phyloP scores from a whole-genome alignment of 2,888 invertebrate genomes.

The Brachyopa scutellaris region DNA sequence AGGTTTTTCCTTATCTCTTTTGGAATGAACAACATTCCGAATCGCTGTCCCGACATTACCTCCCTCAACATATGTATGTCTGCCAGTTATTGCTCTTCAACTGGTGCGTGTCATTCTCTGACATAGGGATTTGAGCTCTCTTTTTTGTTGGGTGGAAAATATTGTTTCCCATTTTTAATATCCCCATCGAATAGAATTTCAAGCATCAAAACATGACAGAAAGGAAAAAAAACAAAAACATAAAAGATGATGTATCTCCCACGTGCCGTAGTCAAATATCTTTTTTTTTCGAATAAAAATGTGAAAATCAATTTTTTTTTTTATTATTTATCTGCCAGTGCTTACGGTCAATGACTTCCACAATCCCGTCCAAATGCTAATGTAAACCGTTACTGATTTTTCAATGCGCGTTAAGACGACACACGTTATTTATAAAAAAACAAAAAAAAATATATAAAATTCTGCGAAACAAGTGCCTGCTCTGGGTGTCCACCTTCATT shows the following conservation, averaged over 20 bases:
- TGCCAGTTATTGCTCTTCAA: conserved; percentile 29
- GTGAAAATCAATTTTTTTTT: conserved; percentile 16
- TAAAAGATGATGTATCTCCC: too few relatives aligned
- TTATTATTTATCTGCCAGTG: neutral
- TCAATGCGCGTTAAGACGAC: neutral
- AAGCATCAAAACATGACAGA: neutral
- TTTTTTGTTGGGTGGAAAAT: neutral
- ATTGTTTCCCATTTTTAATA: neutral
- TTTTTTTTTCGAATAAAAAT: conserved; percentile 9
- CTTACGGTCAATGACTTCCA: conserved; percentile 25
- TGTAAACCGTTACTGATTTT: neutral
- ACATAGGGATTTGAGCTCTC: neutral
- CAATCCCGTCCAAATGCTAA: neutral
- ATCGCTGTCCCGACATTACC: conserved; percentile 26
- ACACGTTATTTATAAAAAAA: conserved; percentile 3
- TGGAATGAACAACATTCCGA: too few relatives aligned
- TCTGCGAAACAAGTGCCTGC: neutral
- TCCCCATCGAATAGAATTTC: neutral
- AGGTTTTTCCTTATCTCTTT: too few relatives aligned
- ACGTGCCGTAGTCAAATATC: conserved; percentile 15
- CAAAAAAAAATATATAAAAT: neutral
- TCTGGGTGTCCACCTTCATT: too few relatives aligned
- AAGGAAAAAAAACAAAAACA: neutral
- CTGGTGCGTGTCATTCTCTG: neutral
- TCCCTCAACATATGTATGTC: conserved; percentile 9